Conservation (phyloP, 1,140 invertebrate species). For the Drosophila bocqueti region DNA sequence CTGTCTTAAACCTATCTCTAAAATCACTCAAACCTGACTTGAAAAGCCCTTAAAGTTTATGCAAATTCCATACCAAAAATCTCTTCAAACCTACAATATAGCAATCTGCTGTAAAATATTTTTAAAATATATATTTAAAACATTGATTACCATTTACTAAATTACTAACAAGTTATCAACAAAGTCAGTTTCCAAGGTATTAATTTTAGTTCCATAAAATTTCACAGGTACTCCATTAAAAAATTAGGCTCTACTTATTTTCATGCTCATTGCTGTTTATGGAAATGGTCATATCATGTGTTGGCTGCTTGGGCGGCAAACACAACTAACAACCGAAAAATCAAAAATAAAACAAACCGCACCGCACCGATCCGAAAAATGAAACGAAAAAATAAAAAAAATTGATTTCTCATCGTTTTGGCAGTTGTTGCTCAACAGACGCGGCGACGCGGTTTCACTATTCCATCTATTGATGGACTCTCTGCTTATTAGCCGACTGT, state of each 20-base stretch:
- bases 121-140: neutral
- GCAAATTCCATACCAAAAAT: neutral
- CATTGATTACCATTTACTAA: neutral
- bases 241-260: neutral
- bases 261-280: neutral
- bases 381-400: conserved; percentile 44
- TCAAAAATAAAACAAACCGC: conserved; percentile 46
- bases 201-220: no score
- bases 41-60: neutral
- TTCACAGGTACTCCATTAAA: conserved; percentile 5
- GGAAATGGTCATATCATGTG: conserved; percentile 56
- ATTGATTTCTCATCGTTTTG: conserved; percentile 75
- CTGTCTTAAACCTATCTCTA: neutral
- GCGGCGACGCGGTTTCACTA: conserved; percentile 55
- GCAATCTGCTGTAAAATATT: neutral
- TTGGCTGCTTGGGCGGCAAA: conserved; percentile 74
- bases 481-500: conserved; percentile 72
- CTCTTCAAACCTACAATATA: neutral
- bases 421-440: conserved; percentile 69
- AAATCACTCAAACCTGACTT: neutral
- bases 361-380: conserved; percentile 23
- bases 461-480: conserved; percentile 55
- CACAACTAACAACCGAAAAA: conserved; percentile 42
- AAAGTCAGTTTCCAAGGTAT: neutral
- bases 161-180: neutral